These are phyloP conservation scores for Mactromeris polynyma DNA, from an alignment of 2,888 invertebrate species.

Conservation along the genomic window DNA sequence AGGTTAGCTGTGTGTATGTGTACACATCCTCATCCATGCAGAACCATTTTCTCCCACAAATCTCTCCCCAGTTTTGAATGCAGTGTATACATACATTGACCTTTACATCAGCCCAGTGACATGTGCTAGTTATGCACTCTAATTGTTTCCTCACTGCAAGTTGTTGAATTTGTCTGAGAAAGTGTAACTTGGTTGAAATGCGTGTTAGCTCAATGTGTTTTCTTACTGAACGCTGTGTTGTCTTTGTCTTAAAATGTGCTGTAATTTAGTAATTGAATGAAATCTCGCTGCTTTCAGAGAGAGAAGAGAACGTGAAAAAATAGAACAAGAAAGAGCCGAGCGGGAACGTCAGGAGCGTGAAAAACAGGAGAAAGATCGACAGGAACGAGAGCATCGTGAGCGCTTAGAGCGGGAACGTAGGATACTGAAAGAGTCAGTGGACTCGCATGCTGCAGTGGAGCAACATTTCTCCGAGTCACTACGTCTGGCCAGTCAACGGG, in stretches of 20 bases:
- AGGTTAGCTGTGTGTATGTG: not conserved
- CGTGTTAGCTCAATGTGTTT: too few relatives aligned
- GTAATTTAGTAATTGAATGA: not conserved
- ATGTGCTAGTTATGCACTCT: not conserved
- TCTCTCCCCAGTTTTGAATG: not conserved
- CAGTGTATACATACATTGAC: not conserved
- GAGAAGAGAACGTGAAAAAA: slow-evolving; percentile 82
- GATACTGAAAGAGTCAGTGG: slow-evolving; percentile 81
- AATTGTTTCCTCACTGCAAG: too few relatives aligned
- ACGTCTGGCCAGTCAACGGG: slow-evolving; percentile 79
- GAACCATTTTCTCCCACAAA: not conserved
- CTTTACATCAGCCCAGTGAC: not conserved
- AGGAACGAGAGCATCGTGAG: slow-evolving; percentile 83
- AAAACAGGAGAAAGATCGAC: slow-evolving; percentile 72
- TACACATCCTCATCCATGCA: not conserved
- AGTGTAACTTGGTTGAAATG: too few relatives aligned
- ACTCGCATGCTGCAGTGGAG: slow-evolving; percentile 89
- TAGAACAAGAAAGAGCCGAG: slow-evolving; percentile 88
- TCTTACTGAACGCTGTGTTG: not conserved
- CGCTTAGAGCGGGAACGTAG: slow-evolving; percentile 72
- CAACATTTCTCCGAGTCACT: slow-evolving; percentile 97
- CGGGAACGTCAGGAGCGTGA: slow-evolving; percentile 87
- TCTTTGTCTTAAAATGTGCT: not conserved
- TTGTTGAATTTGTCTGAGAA: not conserved
- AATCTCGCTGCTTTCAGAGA: slow-evolving; percentile 69